Conservation (phyloP, 1,140 invertebrate species). For the Nymphalis io region DNA sequence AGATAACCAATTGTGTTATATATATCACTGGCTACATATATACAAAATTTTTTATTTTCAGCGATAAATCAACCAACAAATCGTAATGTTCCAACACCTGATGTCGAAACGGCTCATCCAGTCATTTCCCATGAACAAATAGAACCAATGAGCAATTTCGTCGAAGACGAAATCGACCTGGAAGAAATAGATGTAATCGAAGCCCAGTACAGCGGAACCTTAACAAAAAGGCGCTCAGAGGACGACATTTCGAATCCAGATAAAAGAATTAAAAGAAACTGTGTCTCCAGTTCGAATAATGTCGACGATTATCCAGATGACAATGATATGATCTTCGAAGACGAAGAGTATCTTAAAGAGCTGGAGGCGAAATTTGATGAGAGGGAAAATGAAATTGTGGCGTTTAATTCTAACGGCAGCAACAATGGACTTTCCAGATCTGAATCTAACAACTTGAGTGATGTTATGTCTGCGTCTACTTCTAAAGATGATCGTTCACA, state of each 20-base stretch:
- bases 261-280: slow-evolving; percentile 55
- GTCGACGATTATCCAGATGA: slow-evolving; percentile 41
- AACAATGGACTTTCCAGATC: too few relatives aligned
- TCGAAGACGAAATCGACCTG: slow-evolving; percentile 61
- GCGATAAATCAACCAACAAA: neutral
- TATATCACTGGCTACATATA: too few relatives aligned
- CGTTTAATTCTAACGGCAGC: neutral
- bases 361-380: slow-evolving; percentile 61
- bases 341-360: slow-evolving; percentile 62
- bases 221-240: slow-evolving; percentile 46
- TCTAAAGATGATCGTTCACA: too few relatives aligned
- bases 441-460: too few relatives aligned
- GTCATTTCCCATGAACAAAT: slow-evolving; percentile 33
- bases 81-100: slow-evolving; percentile 33
- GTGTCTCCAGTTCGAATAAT: neutral
- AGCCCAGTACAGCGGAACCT: slow-evolving; percentile 45
- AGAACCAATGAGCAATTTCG: slow-evolving; percentile 36
- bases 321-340: slow-evolving; percentile 55
- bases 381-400: slow-evolving; percentile 27
- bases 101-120: slow-evolving; percentile 12
- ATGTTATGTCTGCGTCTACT: too few relatives aligned
- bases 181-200: slow-evolving; percentile 62
- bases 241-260: slow-evolving; percentile 46
- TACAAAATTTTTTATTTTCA: too few relatives aligned
- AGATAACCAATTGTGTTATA: too few relatives aligned